These are phyloP conservation scores for Tachypleus tridentatus DNA, from an alignment of 1,140 invertebrate genomes.

Conservation along the genomic window DNA sequence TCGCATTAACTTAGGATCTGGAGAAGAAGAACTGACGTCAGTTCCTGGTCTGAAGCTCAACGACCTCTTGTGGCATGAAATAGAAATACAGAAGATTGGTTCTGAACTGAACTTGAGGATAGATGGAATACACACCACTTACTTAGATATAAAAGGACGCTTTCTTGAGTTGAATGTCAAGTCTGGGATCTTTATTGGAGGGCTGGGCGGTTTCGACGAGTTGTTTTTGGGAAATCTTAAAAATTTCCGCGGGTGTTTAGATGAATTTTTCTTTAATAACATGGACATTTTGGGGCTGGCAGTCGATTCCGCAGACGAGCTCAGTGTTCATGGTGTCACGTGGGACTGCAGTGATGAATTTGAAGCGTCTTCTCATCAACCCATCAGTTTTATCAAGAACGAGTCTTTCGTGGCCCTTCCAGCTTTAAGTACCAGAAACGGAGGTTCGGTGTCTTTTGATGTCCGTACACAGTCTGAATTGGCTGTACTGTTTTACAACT, in stretches of 20 bases:
- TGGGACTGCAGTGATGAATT: conserved; percentile 86
- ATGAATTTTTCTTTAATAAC: conserved; percentile 75
- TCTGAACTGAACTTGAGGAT: conserved; percentile 68
- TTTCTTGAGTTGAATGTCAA: conserved; percentile 87
- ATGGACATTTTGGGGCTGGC: conserved; percentile 61
- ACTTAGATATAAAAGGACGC: conserved; percentile 57
- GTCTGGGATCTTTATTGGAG: conserved; percentile 81
- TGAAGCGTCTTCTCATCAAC: conserved; percentile 57
- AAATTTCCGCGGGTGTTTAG: conserved; percentile 81
- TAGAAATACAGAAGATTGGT: conserved; percentile 63
- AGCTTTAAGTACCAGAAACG: conserved; percentile 23
- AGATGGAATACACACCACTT: conserved; percentile 51
- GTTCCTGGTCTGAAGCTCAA: conserved; percentile 63
- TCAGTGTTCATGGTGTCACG: conserved; percentile 47
- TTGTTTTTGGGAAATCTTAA: conserved; percentile 77
- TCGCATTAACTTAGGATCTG: conserved; percentile 77
- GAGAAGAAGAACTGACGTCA: conserved; percentile 66
- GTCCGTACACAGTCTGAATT: conserved; percentile 63
- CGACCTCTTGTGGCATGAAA: conserved; percentile 82
- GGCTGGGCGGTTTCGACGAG: conserved; percentile 74
- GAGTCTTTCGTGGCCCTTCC: conserved; percentile 38
- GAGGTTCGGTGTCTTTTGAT: conserved; percentile 48
- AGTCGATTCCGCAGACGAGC: conserved; percentile 25
- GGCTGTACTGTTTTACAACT: conserved; percentile 65
- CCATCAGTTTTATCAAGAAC: conserved; percentile 63